Percentiles rank a stretch among this genome's conserved stretches.
Conservation (phyloP, 2,888 invertebrate species). For the Rhorus exstirpatorius region DNA sequence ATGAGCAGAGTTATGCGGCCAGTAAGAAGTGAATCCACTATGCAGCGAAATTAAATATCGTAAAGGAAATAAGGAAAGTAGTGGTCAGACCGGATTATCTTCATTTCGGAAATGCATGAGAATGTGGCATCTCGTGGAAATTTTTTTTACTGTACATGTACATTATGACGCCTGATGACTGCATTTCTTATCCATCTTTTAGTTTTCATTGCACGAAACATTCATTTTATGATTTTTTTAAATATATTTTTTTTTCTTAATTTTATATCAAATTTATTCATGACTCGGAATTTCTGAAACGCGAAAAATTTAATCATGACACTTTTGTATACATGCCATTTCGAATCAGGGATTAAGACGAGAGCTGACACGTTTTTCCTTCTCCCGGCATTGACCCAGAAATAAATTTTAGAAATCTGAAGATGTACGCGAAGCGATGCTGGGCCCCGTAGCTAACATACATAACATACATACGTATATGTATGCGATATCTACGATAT, state of each 20-base stretch:
- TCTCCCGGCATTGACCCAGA: constrained; percentile 37
- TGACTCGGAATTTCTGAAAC: constrained; percentile 2
- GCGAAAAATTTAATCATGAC: not conserved
- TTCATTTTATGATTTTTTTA: not conserved
- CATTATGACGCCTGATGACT: too few relatives aligned
- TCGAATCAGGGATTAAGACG: constrained; percentile 6
- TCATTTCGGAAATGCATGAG: not conserved
- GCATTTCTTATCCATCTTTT: too few relatives aligned
- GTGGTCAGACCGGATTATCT: constrained; percentile 37
- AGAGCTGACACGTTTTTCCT: constrained; percentile 32
- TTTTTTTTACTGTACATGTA: too few relatives aligned
- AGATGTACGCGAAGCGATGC: constrained; percentile 19
- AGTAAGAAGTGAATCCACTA: constrained; percentile 3
- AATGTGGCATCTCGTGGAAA: too few relatives aligned
- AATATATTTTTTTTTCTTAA: too few relatives aligned
- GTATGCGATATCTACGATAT: constrained; percentile 24
- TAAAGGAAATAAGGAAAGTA: constrained; percentile 56
- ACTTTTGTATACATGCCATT: not conserved
- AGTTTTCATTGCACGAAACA: too few relatives aligned
- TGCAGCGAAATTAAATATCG: constrained; percentile 23
- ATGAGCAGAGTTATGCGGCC: constrained; percentile 24
- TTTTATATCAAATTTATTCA: not conserved
- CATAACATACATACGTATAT: constrained; percentile 11
- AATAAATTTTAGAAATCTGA: constrained; percentile 57
- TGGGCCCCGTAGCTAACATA: not conserved